Percentiles rank a stretch among this genome's conserved stretches.
These are phyloP conservation scores for Tapera naevia DNA, from an alignment of 2,797 vertebrate species.

Conservation along the genomic window DNA sequence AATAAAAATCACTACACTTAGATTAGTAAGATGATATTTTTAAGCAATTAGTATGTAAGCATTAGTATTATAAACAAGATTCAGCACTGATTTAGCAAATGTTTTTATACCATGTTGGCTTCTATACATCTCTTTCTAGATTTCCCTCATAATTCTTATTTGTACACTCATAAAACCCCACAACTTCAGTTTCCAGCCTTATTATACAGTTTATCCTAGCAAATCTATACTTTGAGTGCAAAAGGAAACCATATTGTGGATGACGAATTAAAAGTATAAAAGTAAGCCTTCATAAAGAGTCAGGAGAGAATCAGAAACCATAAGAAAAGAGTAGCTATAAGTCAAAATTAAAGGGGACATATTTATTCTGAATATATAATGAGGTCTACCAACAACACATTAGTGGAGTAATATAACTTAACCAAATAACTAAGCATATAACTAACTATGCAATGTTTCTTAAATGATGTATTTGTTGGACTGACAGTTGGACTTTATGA, in stretches of 20 bases:
- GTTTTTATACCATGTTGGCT: neutral
- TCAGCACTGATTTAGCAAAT: slow-evolving; percentile 27
- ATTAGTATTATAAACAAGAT: slow-evolving; percentile 25
- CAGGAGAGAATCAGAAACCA: neutral
- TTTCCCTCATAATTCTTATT: neutral
- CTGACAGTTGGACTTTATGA: no score
- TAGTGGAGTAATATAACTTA: neutral
- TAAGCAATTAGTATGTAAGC: slow-evolving; percentile 25
- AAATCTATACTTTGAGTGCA: neutral
- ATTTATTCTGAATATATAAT: neutral
- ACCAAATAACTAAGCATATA: neutral
- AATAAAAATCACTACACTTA: slow-evolving; percentile 23
- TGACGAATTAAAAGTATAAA: neutral
- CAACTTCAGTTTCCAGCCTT: neutral
- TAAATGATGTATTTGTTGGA: neutral
- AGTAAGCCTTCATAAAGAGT: neutral
- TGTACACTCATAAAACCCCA: neutral
- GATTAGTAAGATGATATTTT: neutral
- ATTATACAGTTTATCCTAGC: neutral
- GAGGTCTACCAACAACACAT: neutral
- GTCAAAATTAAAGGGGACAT: neutral
- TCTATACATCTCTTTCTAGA: neutral
- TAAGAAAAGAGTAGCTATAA: neutral
- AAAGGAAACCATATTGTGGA: neutral
- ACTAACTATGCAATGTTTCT: neutral